Percentiles rank a stretch among this genome's conserved stretches.
Evolutionary conservation across 1,140 invertebrate species (phyloP).

Genomic region (Rhagoletis zephyria): DNA sequence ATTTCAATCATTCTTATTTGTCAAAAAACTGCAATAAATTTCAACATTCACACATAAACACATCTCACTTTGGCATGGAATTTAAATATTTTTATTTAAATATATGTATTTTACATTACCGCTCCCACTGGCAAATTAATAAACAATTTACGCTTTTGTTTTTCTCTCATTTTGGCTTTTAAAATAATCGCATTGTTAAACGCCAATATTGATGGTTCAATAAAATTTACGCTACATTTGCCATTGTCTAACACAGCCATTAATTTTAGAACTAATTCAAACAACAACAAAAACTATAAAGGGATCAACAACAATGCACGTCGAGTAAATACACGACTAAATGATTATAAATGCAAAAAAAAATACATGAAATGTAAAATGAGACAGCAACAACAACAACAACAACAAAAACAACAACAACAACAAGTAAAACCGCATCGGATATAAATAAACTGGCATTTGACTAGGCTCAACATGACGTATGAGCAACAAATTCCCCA

Average conservation of each 20-base stretch:
- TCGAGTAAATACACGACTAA: background rate
- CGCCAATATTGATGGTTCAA: background rate
- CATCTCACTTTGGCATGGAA: too few relatives aligned
- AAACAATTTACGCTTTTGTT: slow-evolving; percentile 17
- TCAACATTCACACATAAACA: background rate
- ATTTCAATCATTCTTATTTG: too few relatives aligned
- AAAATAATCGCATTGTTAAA: slow-evolving; percentile 11
- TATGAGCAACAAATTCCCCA: slow-evolving; percentile 44
- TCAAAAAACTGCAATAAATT: background rate
- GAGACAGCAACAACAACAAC: background rate
- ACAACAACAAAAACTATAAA: slow-evolving; percentile 14
- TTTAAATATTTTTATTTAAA: background rate
- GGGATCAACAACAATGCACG: background rate
- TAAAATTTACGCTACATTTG: slow-evolving; percentile 25
- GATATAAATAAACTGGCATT: background rate
- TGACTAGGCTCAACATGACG: slow-evolving; percentile 30
- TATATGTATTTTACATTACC: background rate
- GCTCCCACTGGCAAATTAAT: slow-evolving; percentile 9
- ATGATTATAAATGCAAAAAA: background rate
- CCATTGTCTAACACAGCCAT: slow-evolving; percentile 27
- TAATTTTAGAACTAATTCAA: background rate
- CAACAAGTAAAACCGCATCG: background rate
- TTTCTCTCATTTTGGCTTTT: background rate
- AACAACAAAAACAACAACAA: background rate
- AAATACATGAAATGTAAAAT: background rate